Base-by-base conservation (phyloP, 2,888 invertebrate genomes). In the Acanthoscelides obtectus region DNA sequence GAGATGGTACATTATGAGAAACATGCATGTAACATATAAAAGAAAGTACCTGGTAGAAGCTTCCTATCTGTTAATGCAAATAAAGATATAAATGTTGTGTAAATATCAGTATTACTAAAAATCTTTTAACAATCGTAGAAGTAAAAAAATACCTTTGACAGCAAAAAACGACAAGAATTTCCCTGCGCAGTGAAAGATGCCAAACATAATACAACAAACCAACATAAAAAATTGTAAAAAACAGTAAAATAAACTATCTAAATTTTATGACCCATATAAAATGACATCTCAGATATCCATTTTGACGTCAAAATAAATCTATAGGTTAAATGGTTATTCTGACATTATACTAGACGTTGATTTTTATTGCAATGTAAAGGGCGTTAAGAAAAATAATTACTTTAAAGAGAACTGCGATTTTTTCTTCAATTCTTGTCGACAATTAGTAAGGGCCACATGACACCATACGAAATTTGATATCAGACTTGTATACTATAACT, bases 121-220 rank as follows among this genome's bases (percentile, higher is more conserved):
- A n/a, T n/a, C n/a, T n/a, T n/a, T n/a, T n/a, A n/a, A n/a, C n/a
- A n/a, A 20, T 12, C 20, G 12, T 64, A 64, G 20, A 64, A 64
- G 69, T 20, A 20, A 22, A 19, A 21, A n/a, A 68, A 19, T 74
- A 74, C 74, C 74, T 74, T 27, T n/a, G 20, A 67, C 19, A 69
- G 69, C 64, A 67, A 72, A 74, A 71, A 70, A 72, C 3, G 69
- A 69, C 68, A 74, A 66, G 64, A 74, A 72, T 64, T 72, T 67
- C 67, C 68, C 69, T 17, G 73, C 73, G 27, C 70, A 68, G 69
- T 73, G 71, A 69, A 73, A 74, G 25, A 74, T 66, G 63, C 74
- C 74, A 69, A 74, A 45, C 74, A 74, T 74, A 71, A 71, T 73
- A 22, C 67, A 69, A 22, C 21, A n/a, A n/a, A n/a, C n/a, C n/a